Percentiles rank a stretch among this genome's conserved stretches.
These are phyloP conservation scores for Agriopis aurantiaria DNA, from an alignment of 2,888 invertebrate genomes.

Conservation along the genomic window DNA sequence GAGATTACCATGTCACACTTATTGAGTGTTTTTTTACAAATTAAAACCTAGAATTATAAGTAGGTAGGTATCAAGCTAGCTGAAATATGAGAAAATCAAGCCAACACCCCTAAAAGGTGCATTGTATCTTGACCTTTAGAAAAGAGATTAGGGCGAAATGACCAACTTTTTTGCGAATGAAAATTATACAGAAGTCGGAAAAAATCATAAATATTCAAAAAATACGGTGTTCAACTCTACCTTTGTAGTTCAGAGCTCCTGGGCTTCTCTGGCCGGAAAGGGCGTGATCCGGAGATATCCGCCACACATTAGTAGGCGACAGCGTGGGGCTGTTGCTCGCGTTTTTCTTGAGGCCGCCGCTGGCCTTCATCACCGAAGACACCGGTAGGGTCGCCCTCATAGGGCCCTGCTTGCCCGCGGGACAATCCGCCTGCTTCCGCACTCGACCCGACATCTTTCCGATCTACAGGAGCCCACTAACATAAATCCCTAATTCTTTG, in stretches of 20 bases:
- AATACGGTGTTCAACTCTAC: constrained; percentile 63
- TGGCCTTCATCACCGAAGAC: constrained; percentile 89
- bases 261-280: constrained; percentile 91
- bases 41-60: background rate
- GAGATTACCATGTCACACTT: background rate
- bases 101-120: constrained; percentile 1
- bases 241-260: constrained; percentile 91
- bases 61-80: background rate
- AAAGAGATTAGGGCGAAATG: background rate
- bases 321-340: constrained; percentile 88
- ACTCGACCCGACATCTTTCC: constrained; percentile 87
- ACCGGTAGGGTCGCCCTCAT: constrained; percentile 92
- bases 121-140: background rate
- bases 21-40: background rate
- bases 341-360: constrained; percentile 87
- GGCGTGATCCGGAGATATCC: constrained; percentile 90
- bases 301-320: constrained; percentile 89
- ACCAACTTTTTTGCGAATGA: background rate
- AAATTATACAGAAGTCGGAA: background rate
- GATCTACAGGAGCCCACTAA: constrained; percentile 54
- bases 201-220: background rate
- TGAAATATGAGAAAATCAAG: background rate
- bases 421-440: constrained; percentile 90
- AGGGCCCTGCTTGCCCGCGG: constrained; percentile 87
- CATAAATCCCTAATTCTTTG: constrained; percentile 55